Percentiles rank a stretch among this genome's conserved stretches.
phyloP scores from a whole-genome alignment of 2,888 invertebrate species.

The Drosophila emarginata region DNA sequence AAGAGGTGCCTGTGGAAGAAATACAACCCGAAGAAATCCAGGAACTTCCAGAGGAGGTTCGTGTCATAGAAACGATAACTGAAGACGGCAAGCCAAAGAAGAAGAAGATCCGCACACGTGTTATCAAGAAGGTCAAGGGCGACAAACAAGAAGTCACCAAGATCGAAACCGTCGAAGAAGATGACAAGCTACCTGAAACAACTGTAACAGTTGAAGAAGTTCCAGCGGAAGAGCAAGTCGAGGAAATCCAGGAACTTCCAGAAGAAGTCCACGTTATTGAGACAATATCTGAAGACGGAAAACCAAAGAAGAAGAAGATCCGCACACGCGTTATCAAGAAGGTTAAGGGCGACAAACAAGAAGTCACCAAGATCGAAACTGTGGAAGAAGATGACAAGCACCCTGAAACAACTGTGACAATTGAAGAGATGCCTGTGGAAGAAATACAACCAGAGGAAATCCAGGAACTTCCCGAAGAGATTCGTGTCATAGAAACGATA shows the following conservation, averaged over 20 bases:
- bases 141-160: constrained; percentile 19
- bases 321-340: constrained; percentile 12
- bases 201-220: constrained; percentile 10
- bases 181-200: constrained; percentile 13
- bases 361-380: constrained; percentile 14
- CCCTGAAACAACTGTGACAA: constrained; percentile 9
- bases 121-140: constrained; percentile 15
- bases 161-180: constrained; percentile 13
- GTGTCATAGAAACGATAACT: neutral
- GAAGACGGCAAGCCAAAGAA: constrained; percentile 15
- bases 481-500: neutral
- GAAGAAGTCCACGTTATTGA: constrained; percentile 11
- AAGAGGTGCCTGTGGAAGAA: constrained; percentile 18
- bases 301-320: constrained; percentile 18
- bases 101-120: constrained; percentile 14
- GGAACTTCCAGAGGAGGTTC: constrained; percentile 16
- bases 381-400: constrained; percentile 10
- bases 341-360: constrained; percentile 16
- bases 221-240: neutral
- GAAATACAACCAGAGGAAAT: constrained; percentile 1
- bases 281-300: constrained; percentile 7
- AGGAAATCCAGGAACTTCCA: constrained; percentile 11
- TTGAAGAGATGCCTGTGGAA: constrained; percentile 1
- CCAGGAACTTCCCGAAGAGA: constrained; percentile 8
- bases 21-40: neutral